phyloP scores from a whole-genome alignment of 2,888 invertebrate genomes.

The Rhagophthalmus giganteus region DNA sequence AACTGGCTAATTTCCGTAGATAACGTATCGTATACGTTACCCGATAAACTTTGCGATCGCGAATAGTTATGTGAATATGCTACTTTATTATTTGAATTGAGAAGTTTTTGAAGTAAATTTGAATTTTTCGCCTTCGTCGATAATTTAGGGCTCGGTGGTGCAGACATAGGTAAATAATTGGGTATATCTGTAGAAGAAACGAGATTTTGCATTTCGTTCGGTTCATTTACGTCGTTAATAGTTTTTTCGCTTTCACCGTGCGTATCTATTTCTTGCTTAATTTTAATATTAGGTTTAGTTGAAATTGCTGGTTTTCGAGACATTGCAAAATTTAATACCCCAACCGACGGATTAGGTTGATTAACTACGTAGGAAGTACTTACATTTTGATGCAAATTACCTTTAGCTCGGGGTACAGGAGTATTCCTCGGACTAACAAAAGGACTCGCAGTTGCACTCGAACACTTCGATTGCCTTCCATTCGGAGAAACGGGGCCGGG shows the following conservation, averaged over 20 bases:
- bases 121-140: slow-evolving; percentile 40
- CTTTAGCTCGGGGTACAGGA: slow-evolving; percentile 69
- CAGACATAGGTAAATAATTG: slow-evolving; percentile 61
- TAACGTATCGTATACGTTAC: slow-evolving; percentile 51
- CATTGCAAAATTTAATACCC: slow-evolving; percentile 25
- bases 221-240: slow-evolving; percentile 7
- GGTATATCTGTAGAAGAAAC: slow-evolving; percentile 22
- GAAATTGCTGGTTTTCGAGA: slow-evolving; percentile 28
- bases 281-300: slow-evolving; percentile 32
- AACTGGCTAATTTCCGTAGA: slow-evolving; percentile 66
- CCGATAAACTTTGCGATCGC: slow-evolving; percentile 41
- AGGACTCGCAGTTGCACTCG: slow-evolving; percentile 73
- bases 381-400: slow-evolving; percentile 60
- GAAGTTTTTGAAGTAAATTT: slow-evolving; percentile 54
- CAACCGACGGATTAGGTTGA: slow-evolving; percentile 25
- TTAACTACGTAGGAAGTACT: slow-evolving; percentile 39
- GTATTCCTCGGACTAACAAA: slow-evolving; percentile 83
- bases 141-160: slow-evolving; percentile 68
- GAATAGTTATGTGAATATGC: slow-evolving; percentile 57
- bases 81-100: slow-evolving; percentile 57
- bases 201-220: slow-evolving; percentile 37
- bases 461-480: slow-evolving; percentile 60
- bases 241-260: slow-evolving; percentile 21
- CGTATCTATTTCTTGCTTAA: slow-evolving; percentile 49
- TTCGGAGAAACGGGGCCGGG: slow-evolving; percentile 71